Conservation (phyloP, 2,888 invertebrate species). For the Callyntrura sp. region DNA sequence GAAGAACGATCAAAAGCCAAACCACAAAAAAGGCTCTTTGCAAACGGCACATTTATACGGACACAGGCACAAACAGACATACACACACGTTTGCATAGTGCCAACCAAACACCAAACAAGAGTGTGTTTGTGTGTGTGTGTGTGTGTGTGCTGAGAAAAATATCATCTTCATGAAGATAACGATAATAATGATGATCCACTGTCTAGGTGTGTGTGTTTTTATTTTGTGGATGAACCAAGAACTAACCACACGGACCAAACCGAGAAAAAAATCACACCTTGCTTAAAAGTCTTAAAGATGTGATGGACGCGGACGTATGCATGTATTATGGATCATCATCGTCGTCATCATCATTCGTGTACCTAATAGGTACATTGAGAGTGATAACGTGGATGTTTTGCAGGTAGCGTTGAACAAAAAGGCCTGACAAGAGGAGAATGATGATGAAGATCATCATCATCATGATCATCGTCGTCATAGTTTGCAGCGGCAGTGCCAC, state of each 20-base stretch:
- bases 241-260: too few relatives aligned
- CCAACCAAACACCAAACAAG: conserved; percentile 70
- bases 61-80: conserved; percentile 68
- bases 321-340: conserved; percentile 17
- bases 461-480: conserved; percentile 22
- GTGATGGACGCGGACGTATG: conserved; percentile 60
- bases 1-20: conserved; percentile 25
- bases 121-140: too few relatives aligned
- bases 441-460: conserved; percentile 49
- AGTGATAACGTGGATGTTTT: background rate
- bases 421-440: background rate
- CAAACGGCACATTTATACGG: conserved; percentile 16
- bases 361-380: too few relatives aligned
- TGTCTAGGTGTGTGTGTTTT: conserved; percentile 44
- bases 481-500: background rate
- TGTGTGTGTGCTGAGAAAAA: background rate
- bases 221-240: background rate
- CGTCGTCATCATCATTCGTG: conserved; percentile 50
- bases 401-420: background rate
- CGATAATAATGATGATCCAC: conserved; percentile 2
- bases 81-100: conserved; percentile 75
- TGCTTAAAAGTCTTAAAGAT: conserved; percentile 53
- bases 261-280: conserved; percentile 57
- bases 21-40: conserved; percentile 67
- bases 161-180: background rate